These are phyloP conservation scores for Neomorphus geoffroyi DNA, from an alignment of 2,797 vertebrate species.

Conservation along the genomic window DNA sequence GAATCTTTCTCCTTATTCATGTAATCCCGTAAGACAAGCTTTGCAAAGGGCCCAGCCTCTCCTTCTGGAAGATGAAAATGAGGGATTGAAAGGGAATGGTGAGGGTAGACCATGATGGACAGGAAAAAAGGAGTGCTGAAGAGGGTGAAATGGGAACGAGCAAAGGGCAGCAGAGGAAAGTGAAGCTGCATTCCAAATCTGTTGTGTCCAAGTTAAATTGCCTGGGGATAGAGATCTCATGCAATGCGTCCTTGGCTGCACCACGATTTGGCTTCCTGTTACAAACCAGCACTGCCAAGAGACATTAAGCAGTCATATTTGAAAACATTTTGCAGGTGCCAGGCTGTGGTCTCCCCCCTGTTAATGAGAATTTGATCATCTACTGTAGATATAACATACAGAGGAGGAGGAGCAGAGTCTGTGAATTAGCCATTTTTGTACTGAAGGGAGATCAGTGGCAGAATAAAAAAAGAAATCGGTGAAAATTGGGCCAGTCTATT, in stretches of 20 bases:
- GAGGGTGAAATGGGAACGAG: not conserved
- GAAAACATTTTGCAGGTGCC: constrained; percentile 65
- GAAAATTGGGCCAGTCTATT: constrained; percentile 12
- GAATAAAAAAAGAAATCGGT: constrained; percentile 17
- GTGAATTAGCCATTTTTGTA: constrained; percentile 23
- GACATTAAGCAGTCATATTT: constrained; percentile 65
- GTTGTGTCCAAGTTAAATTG: constrained; percentile 37
- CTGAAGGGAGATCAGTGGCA: not conserved
- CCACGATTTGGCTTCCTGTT: constrained; percentile 47
- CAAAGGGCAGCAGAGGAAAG: not conserved
- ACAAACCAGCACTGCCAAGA: constrained; percentile 44
- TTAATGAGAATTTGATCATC: constrained; percentile 70
- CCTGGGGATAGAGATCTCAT: constrained; percentile 49
- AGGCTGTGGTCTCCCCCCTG: constrained; percentile 46
- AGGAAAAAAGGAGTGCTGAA: not conserved
- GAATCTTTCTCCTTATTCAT: not conserved
- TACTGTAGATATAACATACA: constrained; percentile 14
- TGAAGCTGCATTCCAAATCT: not conserved
- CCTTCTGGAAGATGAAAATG: not conserved
- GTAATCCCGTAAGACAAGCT: not conserved
- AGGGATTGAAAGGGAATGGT: not conserved
- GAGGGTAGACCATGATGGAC: not conserved
- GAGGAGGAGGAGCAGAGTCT: not conserved
- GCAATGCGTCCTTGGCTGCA: constrained; percentile 45
- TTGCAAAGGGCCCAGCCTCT: not conserved